Conservation (phyloP, 2,888 invertebrate genomes). For the Cataglyphis altisquamis region DNA sequence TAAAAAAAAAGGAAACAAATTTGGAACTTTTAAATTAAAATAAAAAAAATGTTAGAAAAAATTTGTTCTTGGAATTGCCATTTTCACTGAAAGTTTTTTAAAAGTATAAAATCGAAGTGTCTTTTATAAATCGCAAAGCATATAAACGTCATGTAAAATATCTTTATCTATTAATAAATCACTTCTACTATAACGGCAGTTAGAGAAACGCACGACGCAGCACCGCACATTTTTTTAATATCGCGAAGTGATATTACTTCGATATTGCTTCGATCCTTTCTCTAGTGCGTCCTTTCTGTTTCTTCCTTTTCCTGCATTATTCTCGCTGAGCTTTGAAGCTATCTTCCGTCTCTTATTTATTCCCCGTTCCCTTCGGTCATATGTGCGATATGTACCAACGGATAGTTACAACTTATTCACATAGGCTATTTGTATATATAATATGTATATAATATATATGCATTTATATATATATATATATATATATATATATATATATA, state of each 20-base stretch:
- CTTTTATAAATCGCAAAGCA: conserved; percentile 20
- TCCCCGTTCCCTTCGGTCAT: conserved; percentile 51
- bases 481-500: conserved; percentile 48
- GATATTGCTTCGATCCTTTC: conserved; percentile 54
- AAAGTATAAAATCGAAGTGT: conserved; percentile 34
- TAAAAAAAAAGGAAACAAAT: background rate
- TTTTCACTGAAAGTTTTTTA: background rate
- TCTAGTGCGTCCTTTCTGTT: conserved; percentile 32
- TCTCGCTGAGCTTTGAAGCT: conserved; percentile 25
- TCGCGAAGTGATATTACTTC: conserved; percentile 34
- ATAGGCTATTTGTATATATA: conserved; percentile 57
- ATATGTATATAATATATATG: conserved; percentile 50
- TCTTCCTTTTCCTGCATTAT: conserved; percentile 12
- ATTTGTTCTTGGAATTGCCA: conserved; percentile 19
- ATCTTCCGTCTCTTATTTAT: background rate
- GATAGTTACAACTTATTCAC: conserved; percentile 72
- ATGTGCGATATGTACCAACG: conserved; percentile 82
- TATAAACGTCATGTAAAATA: conserved; percentile 18
- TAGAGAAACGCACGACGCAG: conserved; percentile 29
- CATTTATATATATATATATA: conserved; percentile 56
- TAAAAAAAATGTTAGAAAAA: background rate
- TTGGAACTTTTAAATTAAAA: background rate
- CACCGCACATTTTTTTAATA: conserved; percentile 43
- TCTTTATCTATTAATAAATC: conserved; percentile 33
- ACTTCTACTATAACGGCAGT: conserved; percentile 13